phyloP scores from a whole-genome alignment of 1,140 invertebrate genomes.

The Coelopa frigida region DNA sequence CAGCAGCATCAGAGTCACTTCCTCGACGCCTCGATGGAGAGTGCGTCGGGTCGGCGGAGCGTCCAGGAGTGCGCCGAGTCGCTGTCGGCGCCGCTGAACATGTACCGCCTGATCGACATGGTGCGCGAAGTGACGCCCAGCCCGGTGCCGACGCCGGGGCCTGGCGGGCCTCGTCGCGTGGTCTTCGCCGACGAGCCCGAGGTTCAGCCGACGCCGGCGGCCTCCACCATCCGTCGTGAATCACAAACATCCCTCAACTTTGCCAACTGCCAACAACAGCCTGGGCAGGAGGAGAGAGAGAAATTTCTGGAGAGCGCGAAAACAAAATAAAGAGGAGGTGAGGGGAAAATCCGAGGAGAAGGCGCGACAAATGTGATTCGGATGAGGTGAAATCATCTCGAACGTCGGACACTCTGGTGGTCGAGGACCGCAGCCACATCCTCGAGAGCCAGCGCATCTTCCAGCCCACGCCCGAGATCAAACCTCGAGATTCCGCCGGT shows the following conservation, averaged over 20 bases:
- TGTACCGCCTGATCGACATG: slow-evolving; percentile 40
- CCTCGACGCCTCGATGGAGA: slow-evolving; percentile 19
- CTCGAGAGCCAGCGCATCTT: slow-evolving; percentile 34
- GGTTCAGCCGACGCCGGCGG: too few relatives aligned
- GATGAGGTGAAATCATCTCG: too few relatives aligned
- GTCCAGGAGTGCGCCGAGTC: slow-evolving; percentile 39
- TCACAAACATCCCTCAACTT: too few relatives aligned
- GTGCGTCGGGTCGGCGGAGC: slow-evolving; percentile 32
- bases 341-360: too few relatives aligned
- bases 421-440: slow-evolving; percentile 30
- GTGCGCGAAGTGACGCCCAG: slow-evolving; percentile 40
- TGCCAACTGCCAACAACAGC: too few relatives aligned
- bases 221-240: too few relatives aligned
- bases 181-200: slow-evolving; percentile 36
- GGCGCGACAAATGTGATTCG: too few relatives aligned
- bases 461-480: slow-evolving; percentile 37
- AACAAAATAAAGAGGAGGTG: too few relatives aligned
- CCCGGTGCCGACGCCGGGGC: slow-evolving; percentile 22
- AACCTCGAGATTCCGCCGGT: slow-evolving; percentile 37
- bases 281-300: too few relatives aligned
- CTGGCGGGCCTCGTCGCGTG: slow-evolving; percentile 24
- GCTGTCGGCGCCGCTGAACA: slow-evolving; percentile 30
- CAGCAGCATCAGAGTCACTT: slow-evolving; percentile 10
- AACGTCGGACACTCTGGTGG: too few relatives aligned
- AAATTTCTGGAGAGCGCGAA: too few relatives aligned